Percentiles rank a stretch among this genome's conserved stretches.
These are phyloP conservation scores for Xestia ashworthii DNA, from an alignment of 2,888 invertebrate genomes.

Conservation along the genomic window DNA sequence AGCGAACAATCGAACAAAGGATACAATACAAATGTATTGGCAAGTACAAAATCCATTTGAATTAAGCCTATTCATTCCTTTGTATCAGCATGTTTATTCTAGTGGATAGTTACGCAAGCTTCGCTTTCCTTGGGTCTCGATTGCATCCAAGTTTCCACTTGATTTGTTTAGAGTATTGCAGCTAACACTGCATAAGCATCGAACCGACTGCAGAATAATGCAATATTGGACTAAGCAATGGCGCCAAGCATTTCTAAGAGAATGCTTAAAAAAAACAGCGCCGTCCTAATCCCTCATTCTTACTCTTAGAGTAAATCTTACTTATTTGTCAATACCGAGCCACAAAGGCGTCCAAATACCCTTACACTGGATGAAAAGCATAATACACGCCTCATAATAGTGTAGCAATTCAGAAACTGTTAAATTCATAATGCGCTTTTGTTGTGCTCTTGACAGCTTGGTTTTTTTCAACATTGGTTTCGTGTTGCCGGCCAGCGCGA, in stretches of 20 bases:
- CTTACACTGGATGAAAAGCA: conserved; percentile 87
- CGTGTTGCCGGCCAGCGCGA: conserved; percentile 81
- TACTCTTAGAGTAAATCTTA: conserved; percentile 87
- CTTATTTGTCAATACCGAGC: conserved; percentile 90
- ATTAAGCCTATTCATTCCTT: conserved; percentile 74
- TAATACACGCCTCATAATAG: conserved; percentile 90
- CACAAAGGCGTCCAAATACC: conserved; percentile 90
- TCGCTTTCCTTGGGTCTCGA: conserved; percentile 76
- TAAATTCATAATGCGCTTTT: conserved; percentile 90
- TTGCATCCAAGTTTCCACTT: conserved; percentile 83
- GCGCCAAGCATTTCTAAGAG: conserved; percentile 83
- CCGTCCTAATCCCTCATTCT: conserved; percentile 88
- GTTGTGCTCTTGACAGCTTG: conserved; percentile 87
- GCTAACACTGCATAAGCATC: conserved; percentile 75
- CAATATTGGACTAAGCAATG: conserved; percentile 81
- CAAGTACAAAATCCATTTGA: conserved; percentile 67
- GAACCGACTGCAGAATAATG: conserved; percentile 81
- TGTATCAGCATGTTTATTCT: conserved; percentile 75
- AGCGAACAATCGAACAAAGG: conserved; percentile 63
- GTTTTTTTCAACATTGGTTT: conserved; percentile 79
- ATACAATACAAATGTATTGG: conserved; percentile 59
- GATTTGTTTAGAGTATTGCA: conserved; percentile 83
- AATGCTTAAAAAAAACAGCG: conserved; percentile 76
- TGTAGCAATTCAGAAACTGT: conserved; percentile 88
- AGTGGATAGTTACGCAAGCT: conserved; percentile 83